Evolutionary conservation across 2,113 vertebrate genomes (phyloP), one percentile per base, ranked within the genome.

Genomic region (Cochlearius cochlearius): DNA sequence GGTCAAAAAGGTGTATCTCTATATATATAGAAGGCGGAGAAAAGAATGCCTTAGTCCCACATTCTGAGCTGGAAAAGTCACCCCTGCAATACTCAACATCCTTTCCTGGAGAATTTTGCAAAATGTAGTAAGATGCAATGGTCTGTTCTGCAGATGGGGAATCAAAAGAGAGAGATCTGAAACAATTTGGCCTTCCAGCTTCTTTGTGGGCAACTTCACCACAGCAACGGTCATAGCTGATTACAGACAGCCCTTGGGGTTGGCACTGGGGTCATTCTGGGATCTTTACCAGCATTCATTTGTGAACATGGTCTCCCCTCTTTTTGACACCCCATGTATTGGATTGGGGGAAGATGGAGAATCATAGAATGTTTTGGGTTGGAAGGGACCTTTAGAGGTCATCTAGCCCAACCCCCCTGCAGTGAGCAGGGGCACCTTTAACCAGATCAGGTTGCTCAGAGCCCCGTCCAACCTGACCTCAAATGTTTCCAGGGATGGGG

Each of bases 41-140:
- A 89, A 71, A n/a, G 14, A 50, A 50, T 0, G 0, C 18, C 11
- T 49, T 27, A 36, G 30, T 63, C 6, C 4, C 3, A 29, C 38
- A n/a, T 1, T 41, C 43, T 20, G n/a, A 62, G 27, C 41, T 45
- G 16, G 27, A 64, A 75, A 63, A 50, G 25, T 50, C 16, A 29
- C 16, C 7, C 0, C 0, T 11, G 6, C 41, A 49, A 72, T 14
- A 38, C 59, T 30, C 22, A 58, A 15, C 5, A 2, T 11, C 1
- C 8, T 59, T 19, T 49, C n/a, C 62, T 36, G 5, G 47, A 55
- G 32, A 50, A 53, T 60, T 72, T 59, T 1, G 11, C 36, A 73
- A n/a, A 45, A 64, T 0, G 0, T 1, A 38, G 23, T 19, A 38
- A 36, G 34, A 47, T 3, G 3, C 38, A 39, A 22, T 0, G 3